Conservation (phyloP, 2,888 invertebrate species). For the Margaritifera margaritifera region DNA sequence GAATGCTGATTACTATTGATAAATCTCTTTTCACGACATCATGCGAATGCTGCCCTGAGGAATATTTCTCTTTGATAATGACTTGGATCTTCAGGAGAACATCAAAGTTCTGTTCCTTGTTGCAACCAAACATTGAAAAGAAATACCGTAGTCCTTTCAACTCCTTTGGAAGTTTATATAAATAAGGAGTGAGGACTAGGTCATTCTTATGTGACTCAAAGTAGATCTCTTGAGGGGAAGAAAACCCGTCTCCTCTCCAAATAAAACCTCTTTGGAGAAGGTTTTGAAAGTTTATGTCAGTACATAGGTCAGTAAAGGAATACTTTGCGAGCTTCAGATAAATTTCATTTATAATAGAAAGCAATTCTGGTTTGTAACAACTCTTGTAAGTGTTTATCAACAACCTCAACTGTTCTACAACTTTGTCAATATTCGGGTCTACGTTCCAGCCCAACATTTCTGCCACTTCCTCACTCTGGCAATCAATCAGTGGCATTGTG, state of each 20-base stretch:
- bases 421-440: constrained; percentile 5
- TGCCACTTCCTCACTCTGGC: background rate
- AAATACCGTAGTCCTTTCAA: constrained; percentile 9
- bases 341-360: constrained; percentile 9
- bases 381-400: constrained; percentile 9
- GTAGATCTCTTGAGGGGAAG: constrained; percentile 6
- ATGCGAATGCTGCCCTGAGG: background rate
- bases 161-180: constrained; percentile 16
- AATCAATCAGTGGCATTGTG: constrained; percentile 6
- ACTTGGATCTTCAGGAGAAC: constrained; percentile 5
- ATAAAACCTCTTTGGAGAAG: background rate
- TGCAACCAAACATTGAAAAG: constrained; percentile 7
- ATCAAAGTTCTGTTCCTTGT: constrained; percentile 4
- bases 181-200: constrained; percentile 14
- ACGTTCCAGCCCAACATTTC: background rate
- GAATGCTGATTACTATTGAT: constrained; percentile 12
- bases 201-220: constrained; percentile 3
- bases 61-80: constrained; percentile 13
- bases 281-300: constrained; percentile 6
- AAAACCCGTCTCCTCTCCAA: constrained; percentile 22
- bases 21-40: constrained; percentile 7
- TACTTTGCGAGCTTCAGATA: background rate
- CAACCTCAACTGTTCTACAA: constrained; percentile 12
- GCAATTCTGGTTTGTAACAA: constrained; percentile 11
- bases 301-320: background rate